Conservation (phyloP, 1,140 invertebrate genomes). For the Schmidtea mediterranea region DNA sequence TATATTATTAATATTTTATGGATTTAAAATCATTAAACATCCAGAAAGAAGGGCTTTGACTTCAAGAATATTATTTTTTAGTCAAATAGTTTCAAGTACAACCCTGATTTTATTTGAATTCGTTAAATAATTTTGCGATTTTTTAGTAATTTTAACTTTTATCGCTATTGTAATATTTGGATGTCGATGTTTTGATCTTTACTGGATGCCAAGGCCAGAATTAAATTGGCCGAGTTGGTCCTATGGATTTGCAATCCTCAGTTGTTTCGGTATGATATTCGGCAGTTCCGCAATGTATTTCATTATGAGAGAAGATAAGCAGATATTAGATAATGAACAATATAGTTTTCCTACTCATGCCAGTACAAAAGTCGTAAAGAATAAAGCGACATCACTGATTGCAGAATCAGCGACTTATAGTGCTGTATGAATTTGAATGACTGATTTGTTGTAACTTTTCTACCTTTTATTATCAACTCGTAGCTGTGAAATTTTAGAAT, state of each 20-base stretch:
- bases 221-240: conserved; percentile 9
- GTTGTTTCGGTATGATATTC: conserved; percentile 13
- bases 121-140: background rate
- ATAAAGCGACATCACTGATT: background rate
- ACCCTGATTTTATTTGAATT: background rate
- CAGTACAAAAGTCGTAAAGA: background rate
- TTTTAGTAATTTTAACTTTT: conserved; percentile 1
- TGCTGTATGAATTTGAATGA: no score
- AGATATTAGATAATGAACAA: background rate
- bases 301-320: background rate
- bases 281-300: background rate
- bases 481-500: no score
- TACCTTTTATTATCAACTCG: no score
- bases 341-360: background rate
- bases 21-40: background rate
- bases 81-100: background rate
- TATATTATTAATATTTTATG: conserved; percentile 2
- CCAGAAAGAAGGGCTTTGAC: background rate
- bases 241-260: conserved; percentile 8
- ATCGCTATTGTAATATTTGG: conserved; percentile 61
- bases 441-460: no score
- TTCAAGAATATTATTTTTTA: background rate
- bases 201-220: conserved; percentile 6
- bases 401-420: no score
- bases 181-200: conserved; percentile 40